A percentile compares a stretch with the other conserved stretches of the same genome.
Conservation (phyloP, 1,140 invertebrate genomes). For the Drosophila bocki region DNA sequence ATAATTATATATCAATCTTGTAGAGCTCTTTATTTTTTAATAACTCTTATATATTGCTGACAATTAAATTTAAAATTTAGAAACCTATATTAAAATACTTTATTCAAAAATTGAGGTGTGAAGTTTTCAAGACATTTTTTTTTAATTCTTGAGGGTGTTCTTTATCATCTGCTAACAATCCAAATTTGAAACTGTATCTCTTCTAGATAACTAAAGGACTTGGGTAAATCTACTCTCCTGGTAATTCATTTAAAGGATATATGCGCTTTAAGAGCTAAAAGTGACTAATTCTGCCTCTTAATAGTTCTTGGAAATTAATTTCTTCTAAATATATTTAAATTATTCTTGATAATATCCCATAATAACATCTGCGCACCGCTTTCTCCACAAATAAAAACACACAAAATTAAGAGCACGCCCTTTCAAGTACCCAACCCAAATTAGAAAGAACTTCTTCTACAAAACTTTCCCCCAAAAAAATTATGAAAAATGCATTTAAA, state of each 20-base stretch:
- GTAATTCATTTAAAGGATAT: not conserved
- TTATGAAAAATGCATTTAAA: conserved; percentile 31
- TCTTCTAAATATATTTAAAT: not conserved
- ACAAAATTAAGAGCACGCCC: conserved; percentile 17
- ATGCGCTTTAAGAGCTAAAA: too few species aligned
- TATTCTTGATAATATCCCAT: not conserved
- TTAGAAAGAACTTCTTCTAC: conserved; percentile 9
- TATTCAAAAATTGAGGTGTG: too few species aligned
- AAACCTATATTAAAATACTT: too few species aligned
- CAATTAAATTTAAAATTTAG: too few species aligned
- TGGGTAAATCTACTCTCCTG: too few species aligned
- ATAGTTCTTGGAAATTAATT: not conserved
- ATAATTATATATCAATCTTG: not conserved
- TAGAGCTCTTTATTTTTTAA: not conserved
- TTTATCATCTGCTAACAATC: not conserved
- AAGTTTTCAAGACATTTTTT: too few species aligned
- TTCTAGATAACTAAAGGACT: not conserved
- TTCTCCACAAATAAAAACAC: conserved; percentile 7
- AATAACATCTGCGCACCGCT: conserved; percentile 8
- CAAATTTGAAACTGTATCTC: not conserved
- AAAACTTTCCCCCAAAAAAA: conserved; percentile 24
- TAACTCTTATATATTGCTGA: too few species aligned
- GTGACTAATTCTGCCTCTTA: too few species aligned
- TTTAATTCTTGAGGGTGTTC: too few species aligned
- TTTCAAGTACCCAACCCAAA: conserved; percentile 24